phyloP scores from a whole-genome alignment of 1,140 invertebrate species.

The Melipona quadrifasciata region DNA sequence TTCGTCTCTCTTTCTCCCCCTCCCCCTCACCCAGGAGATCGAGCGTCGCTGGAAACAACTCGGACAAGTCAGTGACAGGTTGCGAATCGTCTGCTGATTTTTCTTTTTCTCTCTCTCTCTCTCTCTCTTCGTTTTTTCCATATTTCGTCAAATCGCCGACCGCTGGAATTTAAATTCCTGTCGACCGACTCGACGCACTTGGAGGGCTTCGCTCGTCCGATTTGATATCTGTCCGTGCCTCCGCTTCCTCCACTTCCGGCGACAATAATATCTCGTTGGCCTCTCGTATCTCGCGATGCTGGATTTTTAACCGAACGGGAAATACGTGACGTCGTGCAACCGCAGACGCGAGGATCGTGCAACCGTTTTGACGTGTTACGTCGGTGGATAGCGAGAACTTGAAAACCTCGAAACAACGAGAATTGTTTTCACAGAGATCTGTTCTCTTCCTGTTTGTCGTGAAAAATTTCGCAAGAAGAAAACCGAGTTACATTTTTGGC shows the following conservation, averaged over 20 bases:
- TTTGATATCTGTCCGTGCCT: conserved; percentile 27
- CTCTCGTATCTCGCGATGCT: neutral
- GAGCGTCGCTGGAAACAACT: neutral
- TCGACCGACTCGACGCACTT: neutral
- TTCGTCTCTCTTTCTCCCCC: too few species aligned
- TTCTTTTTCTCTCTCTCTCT: neutral
- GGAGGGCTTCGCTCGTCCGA: too few species aligned
- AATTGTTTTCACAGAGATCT: too few species aligned
- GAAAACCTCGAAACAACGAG: too few species aligned
- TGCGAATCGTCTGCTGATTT: conserved; percentile 9
- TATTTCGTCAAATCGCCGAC: conserved; percentile 17
- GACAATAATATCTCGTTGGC: conserved; percentile 14
- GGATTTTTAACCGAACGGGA: neutral
- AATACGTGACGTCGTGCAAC: neutral
- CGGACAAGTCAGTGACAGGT: conserved; percentile 27
- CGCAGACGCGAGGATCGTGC: neutral
- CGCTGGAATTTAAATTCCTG: conserved; percentile 40
- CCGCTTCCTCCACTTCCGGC: neutral
- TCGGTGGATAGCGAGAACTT: too few species aligned
- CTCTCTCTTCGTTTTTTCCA: neutral
- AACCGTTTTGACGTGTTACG: too few species aligned
- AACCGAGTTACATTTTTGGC: too few species aligned
- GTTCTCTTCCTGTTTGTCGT: too few species aligned
- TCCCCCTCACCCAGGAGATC: neutral
- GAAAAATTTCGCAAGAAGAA: too few species aligned